phyloP scores from a whole-genome alignment of 2,113 vertebrate species.

The Myiozetetes cayanensis region DNA sequence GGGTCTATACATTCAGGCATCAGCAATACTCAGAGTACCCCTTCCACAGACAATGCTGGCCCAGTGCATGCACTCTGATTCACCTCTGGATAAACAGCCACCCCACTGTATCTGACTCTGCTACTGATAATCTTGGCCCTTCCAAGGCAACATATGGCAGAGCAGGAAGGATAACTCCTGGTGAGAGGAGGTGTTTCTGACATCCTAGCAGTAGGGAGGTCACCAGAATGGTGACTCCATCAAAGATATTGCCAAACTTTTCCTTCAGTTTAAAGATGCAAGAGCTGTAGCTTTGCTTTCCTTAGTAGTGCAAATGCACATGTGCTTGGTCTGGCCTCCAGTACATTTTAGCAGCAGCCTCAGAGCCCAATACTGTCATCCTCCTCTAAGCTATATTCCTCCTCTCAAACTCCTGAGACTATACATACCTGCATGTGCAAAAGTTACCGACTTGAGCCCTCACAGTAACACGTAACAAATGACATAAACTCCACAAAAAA shows the following conservation, averaged over 20 bases:
- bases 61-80: neutral
- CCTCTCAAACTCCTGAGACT: neutral
- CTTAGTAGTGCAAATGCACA: neutral
- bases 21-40: neutral
- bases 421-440: neutral
- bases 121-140: neutral
- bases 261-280: neutral
- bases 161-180: neutral
- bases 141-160: neutral
- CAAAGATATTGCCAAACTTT: neutral
- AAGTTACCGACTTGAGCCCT: neutral
- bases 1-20: neutral
- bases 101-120: neutral
- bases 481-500: neutral
- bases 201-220: neutral
- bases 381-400: rapidly evolving
- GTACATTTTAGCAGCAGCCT: neutral
- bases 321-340: neutral
- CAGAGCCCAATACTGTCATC: neutral
- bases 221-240: neutral
- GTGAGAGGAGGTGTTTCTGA: conserved; percentile 5
- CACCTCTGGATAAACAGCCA: neutral
- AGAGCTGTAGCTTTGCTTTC: neutral
- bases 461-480: neutral
- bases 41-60: neutral